Evolutionary conservation across 1,140 invertebrate genomes (phyloP).

Genomic region (Elysia chlorotica): DNA sequence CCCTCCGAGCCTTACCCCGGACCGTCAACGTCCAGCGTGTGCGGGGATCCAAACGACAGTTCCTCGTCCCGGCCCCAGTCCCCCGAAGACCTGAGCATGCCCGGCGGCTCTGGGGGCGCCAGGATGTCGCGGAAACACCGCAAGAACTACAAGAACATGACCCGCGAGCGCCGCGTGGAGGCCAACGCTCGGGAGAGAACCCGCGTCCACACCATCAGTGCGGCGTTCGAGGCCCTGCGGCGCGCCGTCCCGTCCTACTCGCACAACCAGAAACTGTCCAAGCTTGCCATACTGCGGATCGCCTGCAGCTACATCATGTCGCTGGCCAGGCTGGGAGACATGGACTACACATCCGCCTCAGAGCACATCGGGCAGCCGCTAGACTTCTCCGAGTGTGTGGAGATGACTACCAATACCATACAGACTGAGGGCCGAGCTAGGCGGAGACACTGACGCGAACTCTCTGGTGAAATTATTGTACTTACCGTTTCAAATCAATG

Average conservation of each 20-base stretch:
- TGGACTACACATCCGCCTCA: constrained; percentile 35
- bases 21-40: neutral
- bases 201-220: constrained; percentile 91
- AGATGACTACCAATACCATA: constrained; percentile 84
- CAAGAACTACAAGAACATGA: constrained; percentile 95
- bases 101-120: no score
- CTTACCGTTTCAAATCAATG: no score
- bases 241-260: constrained; percentile 86
- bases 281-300: constrained; percentile 87
- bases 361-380: constrained; percentile 58
- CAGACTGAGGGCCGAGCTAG: constrained; percentile 88
- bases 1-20: no score
- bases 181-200: constrained; percentile 91
- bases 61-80: constrained; percentile 13
- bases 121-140: constrained; percentile 64
- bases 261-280: constrained; percentile 90
- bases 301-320: constrained; percentile 82
- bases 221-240: constrained; percentile 88
- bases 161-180: constrained; percentile 85
- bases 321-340: constrained; percentile 72
- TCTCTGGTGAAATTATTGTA: no score
- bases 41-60: neutral
- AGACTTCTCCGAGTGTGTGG: constrained; percentile 77
- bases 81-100: constrained; percentile 25
- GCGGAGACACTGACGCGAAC: constrained; percentile 55